Base-by-base conservation (phyloP, 2,113 vertebrate species). In the Scortum barcoo region DNA sequence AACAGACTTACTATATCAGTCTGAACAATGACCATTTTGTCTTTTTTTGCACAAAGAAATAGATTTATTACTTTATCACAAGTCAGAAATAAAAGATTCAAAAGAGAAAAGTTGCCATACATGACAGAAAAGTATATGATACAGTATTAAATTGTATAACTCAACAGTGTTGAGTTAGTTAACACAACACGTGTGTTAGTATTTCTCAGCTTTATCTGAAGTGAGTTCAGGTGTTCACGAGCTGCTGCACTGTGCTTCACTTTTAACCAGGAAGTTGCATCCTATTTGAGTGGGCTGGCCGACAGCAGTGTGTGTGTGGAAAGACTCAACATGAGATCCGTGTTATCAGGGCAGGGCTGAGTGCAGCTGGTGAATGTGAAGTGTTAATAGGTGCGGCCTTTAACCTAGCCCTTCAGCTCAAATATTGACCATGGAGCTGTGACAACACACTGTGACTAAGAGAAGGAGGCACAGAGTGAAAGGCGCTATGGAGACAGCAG, bases 381-480 rank as follows among this genome's bases (percentile, higher is more conserved):
- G 69, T 81, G 70, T 73, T 80, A 80, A 87, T 57, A 91, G 91
- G 92, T 88, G 86, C 26, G 81, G 86, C 84, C 63, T 87, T 84
- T 81, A 76, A 89, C 85, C 68, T 63, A 61, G 62, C 92, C 92
- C 86, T 87, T 1, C 2, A 73, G 51, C 61, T 75, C 88, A 95
- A 96, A 96, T 95, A 96, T 96, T 96, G 91, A 94, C 91, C 16
- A 0, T 63, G 61, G 53, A 5, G 40, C 83, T 84, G 68, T 76
- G 72, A 87, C 74, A 93, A 87, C 77, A 90, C 40, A 50, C 56
- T 13, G 24, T 14, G 53, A 73, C 4, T 3, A 30, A 30, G 24
- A 58, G 30, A n/a, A 36, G 11, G 20, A 51, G 33, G n/a, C 30
- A 19, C 1, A 0, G 17, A 54, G 36, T 46, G 54, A 76, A 20